A percentile compares a stretch with the other conserved stretches of the same genome.
Conservation (phyloP, 2,797 vertebrate genomes). For the Anabacerthia variegaticeps region DNA sequence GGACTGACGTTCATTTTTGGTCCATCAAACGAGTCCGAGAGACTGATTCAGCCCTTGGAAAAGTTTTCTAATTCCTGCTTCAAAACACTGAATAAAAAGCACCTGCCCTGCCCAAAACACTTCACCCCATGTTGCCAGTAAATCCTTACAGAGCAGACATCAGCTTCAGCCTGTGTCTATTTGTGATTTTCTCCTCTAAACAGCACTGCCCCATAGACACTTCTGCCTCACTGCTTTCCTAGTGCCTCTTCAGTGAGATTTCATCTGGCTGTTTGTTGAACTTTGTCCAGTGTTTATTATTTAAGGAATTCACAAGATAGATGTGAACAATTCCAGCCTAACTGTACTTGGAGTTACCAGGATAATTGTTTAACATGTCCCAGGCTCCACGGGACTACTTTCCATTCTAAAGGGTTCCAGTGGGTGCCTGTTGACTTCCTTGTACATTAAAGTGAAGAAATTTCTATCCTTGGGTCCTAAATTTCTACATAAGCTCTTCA, state of each 20-base stretch:
- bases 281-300: constrained; percentile 31
- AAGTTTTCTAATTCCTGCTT: not conserved
- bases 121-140: not conserved
- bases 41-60: constrained; percentile 31
- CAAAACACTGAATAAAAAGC: not conserved
- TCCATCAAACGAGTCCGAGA: not conserved
- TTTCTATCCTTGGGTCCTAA: not conserved
- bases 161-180: not conserved
- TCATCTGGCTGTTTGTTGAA: constrained; percentile 29
- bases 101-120: not conserved
- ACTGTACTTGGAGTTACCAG: not conserved
- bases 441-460: not conserved
- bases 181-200: not conserved
- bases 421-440: not conserved
- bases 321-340: constrained; percentile 18
- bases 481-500: constrained; percentile 16
- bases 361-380: not conserved
- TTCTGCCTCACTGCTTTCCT: not conserved
- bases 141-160: not conserved
- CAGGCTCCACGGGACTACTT: not conserved
- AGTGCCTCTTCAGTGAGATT: not conserved
- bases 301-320: constrained; percentile 36
- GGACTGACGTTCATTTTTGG: not conserved
- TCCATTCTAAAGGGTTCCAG: constrained; percentile 6
- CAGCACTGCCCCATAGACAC: not conserved